Base-by-base conservation (phyloP, 2,888 invertebrate species). In the Idaea biselata region DNA sequence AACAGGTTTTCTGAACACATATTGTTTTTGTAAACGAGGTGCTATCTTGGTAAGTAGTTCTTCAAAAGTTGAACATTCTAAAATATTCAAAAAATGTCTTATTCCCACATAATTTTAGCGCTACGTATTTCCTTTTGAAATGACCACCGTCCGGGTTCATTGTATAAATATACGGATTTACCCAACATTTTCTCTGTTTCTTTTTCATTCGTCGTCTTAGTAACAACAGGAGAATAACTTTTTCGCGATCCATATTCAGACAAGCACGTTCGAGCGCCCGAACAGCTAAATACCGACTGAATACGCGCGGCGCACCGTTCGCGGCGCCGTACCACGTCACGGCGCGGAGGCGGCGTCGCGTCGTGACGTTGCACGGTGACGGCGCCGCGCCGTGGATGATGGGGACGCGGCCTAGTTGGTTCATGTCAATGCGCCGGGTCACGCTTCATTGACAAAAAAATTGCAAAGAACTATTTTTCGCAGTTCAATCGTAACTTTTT, bases 1-100 rank as follows among this genome's bases (percentile, higher is more conserved):
- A n/a, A n/a, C n/a, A 65, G 68, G 69, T 69, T 71, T 71, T 57
- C 69, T 71, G 65, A 69, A 67, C 56, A 71, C 68, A 56, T 65
- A 66, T 65, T 68, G 60, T 58, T 68, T 71, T 62, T 71, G 69
- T 69, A 71, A 58, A 69, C 64, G 68, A 69, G 67, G 65, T 60
- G 65, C 61, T 67, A 69, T 64, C 44, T 63, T 65, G 60, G 65
- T 64, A 57, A 67, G 64, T 58, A 69, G 63, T 65, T 68, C 66
- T 66, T 68, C 68, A 70, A 70, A 70, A 64, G 62, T 59, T 64
- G 65, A 68, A n/a, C n/a, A n/a, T n/a, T 65, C 67, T 63, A 65
- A 68, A 67, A 65, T 69, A 65, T 61, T 59, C 60, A 55, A 59
- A 63, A 63, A 63, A 62, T 44, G 32, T 59, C 31, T 61, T 59